Percentiles rank a stretch among this genome's conserved stretches.
phyloP scores from a whole-genome alignment of 2,797 vertebrate genomes.

The Poecilia picta region DNA sequence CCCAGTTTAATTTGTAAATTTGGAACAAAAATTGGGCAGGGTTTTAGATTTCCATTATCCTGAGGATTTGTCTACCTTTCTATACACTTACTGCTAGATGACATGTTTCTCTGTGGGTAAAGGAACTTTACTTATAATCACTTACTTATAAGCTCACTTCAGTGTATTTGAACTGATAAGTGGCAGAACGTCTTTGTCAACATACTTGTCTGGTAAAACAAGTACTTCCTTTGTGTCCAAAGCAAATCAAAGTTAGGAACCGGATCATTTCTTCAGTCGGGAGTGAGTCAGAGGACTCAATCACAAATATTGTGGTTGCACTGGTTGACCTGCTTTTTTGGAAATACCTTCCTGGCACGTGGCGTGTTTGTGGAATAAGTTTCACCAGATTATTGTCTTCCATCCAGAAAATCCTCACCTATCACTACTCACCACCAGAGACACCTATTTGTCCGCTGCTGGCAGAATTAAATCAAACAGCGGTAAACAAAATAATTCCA shows the following conservation, averaged over 20 bases:
- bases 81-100: too few species aligned
- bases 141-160: not conserved
- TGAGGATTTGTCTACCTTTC: too few species aligned
- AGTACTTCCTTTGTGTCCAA: constrained; percentile 1
- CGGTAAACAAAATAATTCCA: not conserved
- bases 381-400: constrained; percentile 26
- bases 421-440: constrained; percentile 7
- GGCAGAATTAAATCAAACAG: not conserved
- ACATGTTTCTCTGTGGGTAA: not conserved
- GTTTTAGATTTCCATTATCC: not conserved
- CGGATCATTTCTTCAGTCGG: constrained; percentile 10
- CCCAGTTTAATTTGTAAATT: not conserved
- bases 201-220: not conserved
- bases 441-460: not conserved
- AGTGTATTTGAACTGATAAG: not conserved
- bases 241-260: constrained; percentile 19
- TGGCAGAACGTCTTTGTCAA: not conserved
- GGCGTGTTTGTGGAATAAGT: constrained; percentile 10
- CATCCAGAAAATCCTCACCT: constrained; percentile 6
- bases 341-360: constrained; percentile 28
- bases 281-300: constrained; percentile 17
- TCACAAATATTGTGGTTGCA: not conserved
- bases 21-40: not conserved
- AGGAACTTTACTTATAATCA: not conserved
- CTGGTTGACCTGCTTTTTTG: constrained; percentile 22